Conservation (phyloP, 92 coral and sea anemone species). For the Chrysogorgia sp. region DNA sequence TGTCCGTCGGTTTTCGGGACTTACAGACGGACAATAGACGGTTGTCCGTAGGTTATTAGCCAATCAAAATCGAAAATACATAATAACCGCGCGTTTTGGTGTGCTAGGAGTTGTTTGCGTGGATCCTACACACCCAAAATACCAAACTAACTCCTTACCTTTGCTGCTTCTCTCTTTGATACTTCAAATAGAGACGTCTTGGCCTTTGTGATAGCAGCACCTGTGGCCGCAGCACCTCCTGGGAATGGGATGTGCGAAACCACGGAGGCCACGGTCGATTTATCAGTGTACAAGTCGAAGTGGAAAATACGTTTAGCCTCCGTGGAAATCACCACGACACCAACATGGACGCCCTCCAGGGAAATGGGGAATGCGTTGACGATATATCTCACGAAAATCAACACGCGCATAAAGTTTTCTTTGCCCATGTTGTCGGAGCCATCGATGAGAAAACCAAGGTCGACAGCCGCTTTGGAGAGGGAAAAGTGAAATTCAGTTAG, state of each 20-base stretch:
- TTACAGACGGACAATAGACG: too few relatives aligned
- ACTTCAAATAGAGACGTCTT: constrained; percentile 12
- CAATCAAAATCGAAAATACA: too few relatives aligned
- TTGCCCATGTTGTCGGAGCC: constrained; percentile 68
- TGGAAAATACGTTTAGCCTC: constrained; percentile 1
- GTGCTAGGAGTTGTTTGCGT: too few relatives aligned
- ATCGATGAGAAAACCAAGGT: constrained; percentile 72
- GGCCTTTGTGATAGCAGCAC: constrained; percentile 26
- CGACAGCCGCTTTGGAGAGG: constrained; percentile 41
- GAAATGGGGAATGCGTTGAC: constrained; percentile 30
- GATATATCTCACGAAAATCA: constrained; percentile 11
- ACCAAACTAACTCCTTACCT: background rate
- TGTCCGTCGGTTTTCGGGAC: too few relatives aligned
- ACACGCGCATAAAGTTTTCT: constrained; percentile 57
- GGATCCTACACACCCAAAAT: too few relatives aligned
- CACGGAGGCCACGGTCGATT: constrained; percentile 20
- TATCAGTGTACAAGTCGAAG: constrained; percentile 7
- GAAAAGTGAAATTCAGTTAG: background rate
- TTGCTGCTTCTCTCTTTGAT: constrained; percentile 56
- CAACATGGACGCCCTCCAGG: constrained; percentile 25
- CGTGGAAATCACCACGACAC: constrained; percentile 14
- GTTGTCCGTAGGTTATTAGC: too few relatives aligned
- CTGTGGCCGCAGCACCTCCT: constrained; percentile 24
- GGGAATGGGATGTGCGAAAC: constrained; percentile 5
- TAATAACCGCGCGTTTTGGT: too few relatives aligned